Conservation (phyloP, 2,888 invertebrate species). For the Megaustenia siamemsis region DNA sequence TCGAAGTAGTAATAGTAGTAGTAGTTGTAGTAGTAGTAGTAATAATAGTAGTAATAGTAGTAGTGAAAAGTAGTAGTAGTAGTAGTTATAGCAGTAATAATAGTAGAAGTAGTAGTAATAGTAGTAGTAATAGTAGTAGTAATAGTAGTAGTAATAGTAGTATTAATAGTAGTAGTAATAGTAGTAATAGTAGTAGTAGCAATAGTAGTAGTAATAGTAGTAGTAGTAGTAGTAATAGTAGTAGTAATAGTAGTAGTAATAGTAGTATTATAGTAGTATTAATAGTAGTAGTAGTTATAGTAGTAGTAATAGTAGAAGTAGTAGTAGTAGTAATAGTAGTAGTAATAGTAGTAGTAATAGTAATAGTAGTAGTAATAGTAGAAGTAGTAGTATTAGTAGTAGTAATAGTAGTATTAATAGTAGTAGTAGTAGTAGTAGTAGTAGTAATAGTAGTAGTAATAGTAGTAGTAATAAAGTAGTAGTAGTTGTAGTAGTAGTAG, state of each 20-base stretch:
- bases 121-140: slow-evolving; percentile 32
- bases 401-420: background rate
- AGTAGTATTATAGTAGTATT: slow-evolving; percentile 26
- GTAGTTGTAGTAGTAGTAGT: too few relatives aligned
- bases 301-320: slow-evolving; percentile 15
- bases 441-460: background rate
- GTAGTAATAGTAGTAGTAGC: slow-evolving; percentile 47
- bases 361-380: background rate
- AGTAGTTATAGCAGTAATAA: background rate
- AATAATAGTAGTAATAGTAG: too few relatives aligned
- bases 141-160: slow-evolving; percentile 48
- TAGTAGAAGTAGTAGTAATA: background rate
- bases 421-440: background rate
- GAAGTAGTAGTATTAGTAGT: background rate
- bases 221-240: slow-evolving; percentile 51
- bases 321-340: slow-evolving; percentile 9
- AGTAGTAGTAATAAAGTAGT: slow-evolving; percentile 15
- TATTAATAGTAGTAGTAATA: slow-evolving; percentile 50
- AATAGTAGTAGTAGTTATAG: slow-evolving; percentile 42
- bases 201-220: slow-evolving; percentile 51
- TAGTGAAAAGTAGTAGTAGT: background rate
- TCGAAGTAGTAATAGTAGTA: slow-evolving; percentile 48
- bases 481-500: slow-evolving; percentile 44
- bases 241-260: slow-evolving; percentile 50
- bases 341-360: background rate